These are phyloP conservation scores for Zoanthus sociatus DNA, from an alignment of 92 coral and sea anemone genomes.

Conservation along the genomic window DNA sequence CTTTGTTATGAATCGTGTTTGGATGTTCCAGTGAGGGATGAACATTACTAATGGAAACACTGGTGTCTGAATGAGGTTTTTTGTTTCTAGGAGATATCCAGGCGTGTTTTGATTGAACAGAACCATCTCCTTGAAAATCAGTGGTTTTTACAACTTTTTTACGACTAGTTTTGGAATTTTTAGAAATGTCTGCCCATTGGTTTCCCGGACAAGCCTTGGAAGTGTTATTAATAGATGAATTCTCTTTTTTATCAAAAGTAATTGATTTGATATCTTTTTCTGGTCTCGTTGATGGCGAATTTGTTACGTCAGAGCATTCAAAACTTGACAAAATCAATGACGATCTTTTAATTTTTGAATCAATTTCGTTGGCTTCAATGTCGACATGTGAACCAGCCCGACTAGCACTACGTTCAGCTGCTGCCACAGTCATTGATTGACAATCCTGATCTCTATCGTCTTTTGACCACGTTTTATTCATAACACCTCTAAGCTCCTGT, in stretches of 20 bases:
- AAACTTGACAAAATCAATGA: constrained; percentile 39
- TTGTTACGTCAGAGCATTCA: constrained; percentile 7
- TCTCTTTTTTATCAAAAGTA: background rate
- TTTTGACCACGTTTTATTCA: background rate
- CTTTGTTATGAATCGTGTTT: too few species aligned
- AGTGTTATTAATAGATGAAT: background rate
- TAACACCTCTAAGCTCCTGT: background rate
- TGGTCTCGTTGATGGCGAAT: background rate
- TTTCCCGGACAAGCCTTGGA: background rate
- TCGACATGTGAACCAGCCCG: background rate
- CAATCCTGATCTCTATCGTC: background rate
- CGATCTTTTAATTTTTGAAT: background rate
- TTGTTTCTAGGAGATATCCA: constrained; percentile 35
- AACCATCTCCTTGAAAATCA: background rate
- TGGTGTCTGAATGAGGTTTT: background rate
- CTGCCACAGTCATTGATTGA: background rate
- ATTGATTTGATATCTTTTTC: background rate
- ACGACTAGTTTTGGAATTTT: background rate
- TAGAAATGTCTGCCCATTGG: background rate
- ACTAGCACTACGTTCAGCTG: background rate
- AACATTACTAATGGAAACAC: too few species aligned
- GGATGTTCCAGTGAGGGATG: too few species aligned
- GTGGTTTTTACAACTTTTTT: background rate
- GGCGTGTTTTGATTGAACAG: constrained; percentile 54
- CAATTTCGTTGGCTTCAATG: background rate